Evolutionary conservation across 1,140 invertebrate genomes (phyloP).

Genomic region (Adoxophyes honmai): DNA sequence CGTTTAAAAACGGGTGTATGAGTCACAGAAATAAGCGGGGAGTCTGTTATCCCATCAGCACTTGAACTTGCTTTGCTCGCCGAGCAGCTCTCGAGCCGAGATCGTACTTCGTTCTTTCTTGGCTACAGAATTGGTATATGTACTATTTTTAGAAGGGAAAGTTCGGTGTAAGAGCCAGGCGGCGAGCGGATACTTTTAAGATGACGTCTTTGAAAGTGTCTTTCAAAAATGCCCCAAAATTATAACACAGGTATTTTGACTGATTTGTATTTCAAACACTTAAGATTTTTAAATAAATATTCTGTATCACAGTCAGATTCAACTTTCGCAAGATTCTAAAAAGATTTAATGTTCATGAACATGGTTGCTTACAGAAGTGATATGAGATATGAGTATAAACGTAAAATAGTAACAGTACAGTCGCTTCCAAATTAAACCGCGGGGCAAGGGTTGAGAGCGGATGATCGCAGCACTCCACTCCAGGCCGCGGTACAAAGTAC

Average conservation of each 20-base stretch:
- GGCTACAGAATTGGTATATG: not conserved
- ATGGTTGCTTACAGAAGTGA: too few species aligned
- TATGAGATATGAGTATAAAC: too few species aligned
- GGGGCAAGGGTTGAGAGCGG: not conserved
- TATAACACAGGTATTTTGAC: too few species aligned
- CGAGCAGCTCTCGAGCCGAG: not conserved
- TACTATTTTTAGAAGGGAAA: not conserved
- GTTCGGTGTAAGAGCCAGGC: not conserved
- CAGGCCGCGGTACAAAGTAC: constrained; percentile 1
- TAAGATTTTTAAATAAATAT: too few species aligned
- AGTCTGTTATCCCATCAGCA: not conserved
- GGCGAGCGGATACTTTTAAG: not conserved
- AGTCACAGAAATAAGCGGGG: not conserved
- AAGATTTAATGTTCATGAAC: too few species aligned
- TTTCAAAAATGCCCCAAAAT: too few species aligned
- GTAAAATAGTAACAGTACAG: too few species aligned
- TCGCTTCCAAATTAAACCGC: not conserved
- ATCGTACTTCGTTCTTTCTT: not conserved
- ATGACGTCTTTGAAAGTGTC: too few species aligned
- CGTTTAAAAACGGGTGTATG: not conserved
- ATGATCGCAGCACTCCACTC: constrained; percentile 4
- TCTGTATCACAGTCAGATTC: too few species aligned
- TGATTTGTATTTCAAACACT: too few species aligned
- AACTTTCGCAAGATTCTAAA: too few species aligned
- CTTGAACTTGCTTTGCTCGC: not conserved